Evolutionary conservation across 1,140 invertebrate species (phyloP).

Genomic region (Euura lappo): DNA sequence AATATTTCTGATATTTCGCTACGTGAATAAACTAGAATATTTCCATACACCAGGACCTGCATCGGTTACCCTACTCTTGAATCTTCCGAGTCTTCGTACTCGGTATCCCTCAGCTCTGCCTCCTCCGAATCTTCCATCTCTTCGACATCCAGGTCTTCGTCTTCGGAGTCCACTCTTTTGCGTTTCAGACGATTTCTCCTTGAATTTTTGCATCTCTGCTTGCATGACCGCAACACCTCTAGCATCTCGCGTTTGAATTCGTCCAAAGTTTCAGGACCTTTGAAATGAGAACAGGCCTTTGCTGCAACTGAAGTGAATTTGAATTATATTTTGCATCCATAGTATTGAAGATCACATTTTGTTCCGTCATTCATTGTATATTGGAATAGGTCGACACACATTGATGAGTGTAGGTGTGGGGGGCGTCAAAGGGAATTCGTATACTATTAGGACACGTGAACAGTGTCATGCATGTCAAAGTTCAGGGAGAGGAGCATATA

Average conservation of each 20-base stretch:
- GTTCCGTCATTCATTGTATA: not conserved
- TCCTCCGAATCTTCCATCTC: not conserved
- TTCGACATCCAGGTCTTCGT: not conserved
- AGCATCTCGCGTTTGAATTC: not conserved
- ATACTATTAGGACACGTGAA: not conserved
- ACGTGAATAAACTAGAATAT: no score
- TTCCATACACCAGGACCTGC: no score
- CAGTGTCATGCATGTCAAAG: not conserved
- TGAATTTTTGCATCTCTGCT: not conserved
- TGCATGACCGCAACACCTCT: not conserved
- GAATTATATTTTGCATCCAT: not conserved
- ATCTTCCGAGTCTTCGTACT: no score
- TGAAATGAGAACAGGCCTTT: not conserved
- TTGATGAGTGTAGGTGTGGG: not conserved
- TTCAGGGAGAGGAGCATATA: not conserved
- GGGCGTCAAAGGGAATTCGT: not conserved
- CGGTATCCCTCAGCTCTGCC: no score
- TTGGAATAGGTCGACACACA: not conserved
- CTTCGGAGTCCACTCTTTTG: not conserved
- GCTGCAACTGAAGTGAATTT: not conserved
- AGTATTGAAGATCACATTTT: not conserved
- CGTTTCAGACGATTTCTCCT: not conserved
- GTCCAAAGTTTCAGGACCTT: not conserved
- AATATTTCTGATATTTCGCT: no score
- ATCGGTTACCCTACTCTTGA: no score